phyloP scores from a whole-genome alignment of 1,140 invertebrate genomes.

The Halictus rubicundus region DNA sequence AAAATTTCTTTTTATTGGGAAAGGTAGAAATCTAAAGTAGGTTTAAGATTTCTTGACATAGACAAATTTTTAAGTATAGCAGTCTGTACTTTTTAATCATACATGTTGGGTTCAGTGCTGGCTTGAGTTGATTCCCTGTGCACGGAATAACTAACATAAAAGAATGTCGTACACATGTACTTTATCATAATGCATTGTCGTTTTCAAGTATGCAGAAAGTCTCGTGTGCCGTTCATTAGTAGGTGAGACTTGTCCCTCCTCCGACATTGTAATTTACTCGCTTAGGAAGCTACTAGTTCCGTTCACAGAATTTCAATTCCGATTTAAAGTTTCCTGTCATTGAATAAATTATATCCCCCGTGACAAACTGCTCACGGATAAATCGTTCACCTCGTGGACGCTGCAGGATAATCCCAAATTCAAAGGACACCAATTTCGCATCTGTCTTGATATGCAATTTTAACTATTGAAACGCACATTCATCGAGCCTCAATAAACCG shows the following conservation, averaged over 20 bases:
- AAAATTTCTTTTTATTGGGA: too few relatives aligned
- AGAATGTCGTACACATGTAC: constrained; percentile 46
- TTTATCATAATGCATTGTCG: constrained; percentile 3
- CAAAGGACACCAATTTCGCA: too few relatives aligned
- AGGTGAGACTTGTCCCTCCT: constrained; percentile 1
- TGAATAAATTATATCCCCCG: not conserved
- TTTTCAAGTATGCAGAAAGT: constrained; percentile 32
- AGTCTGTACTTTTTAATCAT: too few relatives aligned
- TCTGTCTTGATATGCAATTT: too few relatives aligned
- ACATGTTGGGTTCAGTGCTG: too few relatives aligned
- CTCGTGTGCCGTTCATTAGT: constrained; percentile 23
- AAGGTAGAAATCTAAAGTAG: too few relatives aligned
- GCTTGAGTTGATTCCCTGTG: too few relatives aligned
- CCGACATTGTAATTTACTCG: constrained; percentile 41
- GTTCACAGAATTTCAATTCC: constrained; percentile 41
- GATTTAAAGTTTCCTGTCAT: constrained; percentile 12
- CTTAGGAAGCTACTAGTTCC: constrained; percentile 17
- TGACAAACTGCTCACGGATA: not conserved
- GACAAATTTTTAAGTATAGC: too few relatives aligned
- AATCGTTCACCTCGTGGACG: not conserved
- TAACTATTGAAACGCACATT: too few relatives aligned
- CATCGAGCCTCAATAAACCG: too few relatives aligned
- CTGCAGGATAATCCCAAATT: not conserved
- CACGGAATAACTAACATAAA: constrained; percentile 38
- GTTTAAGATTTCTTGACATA: too few relatives aligned